phyloP scores from a whole-genome alignment of 2,888 invertebrate genomes.

The Oxyscelio sp. region DNA sequence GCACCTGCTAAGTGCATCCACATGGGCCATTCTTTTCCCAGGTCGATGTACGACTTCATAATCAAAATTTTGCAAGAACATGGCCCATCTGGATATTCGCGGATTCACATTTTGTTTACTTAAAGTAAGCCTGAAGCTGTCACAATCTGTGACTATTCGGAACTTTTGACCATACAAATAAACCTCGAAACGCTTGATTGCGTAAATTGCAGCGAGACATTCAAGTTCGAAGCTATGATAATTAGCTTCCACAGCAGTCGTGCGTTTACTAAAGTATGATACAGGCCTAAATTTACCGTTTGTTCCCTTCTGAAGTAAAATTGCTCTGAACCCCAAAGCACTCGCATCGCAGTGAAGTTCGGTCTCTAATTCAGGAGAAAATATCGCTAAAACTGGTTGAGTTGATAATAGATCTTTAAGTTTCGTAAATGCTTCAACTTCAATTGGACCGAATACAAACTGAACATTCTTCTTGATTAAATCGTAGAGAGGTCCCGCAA shows the following conservation, averaged over 20 bases:
- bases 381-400: slow-evolving; percentile 66
- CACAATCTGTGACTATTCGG: slow-evolving; percentile 81
- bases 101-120: too few species aligned
- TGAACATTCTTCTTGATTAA: neutral
- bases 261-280: slow-evolving; percentile 80
- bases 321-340: slow-evolving; percentile 79
- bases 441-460: slow-evolving; percentile 53
- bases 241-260: slow-evolving; percentile 72
- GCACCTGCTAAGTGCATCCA: slow-evolving; percentile 56
- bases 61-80: slow-evolving; percentile 5
- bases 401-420: slow-evolving; percentile 45
- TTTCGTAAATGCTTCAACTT: slow-evolving; percentile 40
- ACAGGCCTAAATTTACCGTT: slow-evolving; percentile 72
- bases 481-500: neutral
- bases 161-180: slow-evolving; percentile 77
- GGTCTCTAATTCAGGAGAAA: slow-evolving; percentile 74
- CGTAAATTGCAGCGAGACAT: too few species aligned
- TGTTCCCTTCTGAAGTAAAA: slow-evolving; percentile 81
- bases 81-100: too few species aligned
- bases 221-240: neutral
- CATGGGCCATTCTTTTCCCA: neutral
- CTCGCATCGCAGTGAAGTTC: slow-evolving; percentile 84
- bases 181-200: too few species aligned
- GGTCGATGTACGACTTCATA: neutral
- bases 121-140: too few species aligned